Conservation (phyloP, 53 echinoderm and acorn worm genomes). For the Antedon mediterranea region DNA sequence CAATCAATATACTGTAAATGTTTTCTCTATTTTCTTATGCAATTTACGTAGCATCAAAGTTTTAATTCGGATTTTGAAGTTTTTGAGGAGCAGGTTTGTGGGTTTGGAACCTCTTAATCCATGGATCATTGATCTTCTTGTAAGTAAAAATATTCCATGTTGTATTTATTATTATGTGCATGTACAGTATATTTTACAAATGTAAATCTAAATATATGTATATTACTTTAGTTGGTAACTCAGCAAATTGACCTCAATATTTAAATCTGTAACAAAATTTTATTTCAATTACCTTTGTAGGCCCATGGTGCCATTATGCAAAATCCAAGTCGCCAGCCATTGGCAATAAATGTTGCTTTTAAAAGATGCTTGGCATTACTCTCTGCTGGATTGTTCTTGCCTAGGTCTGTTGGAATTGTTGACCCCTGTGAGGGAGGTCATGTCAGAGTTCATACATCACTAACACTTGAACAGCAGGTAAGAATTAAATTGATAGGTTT, state of each 20-base stretch:
- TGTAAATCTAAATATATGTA: no score
- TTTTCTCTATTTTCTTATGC: neutral
- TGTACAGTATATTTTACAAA: no score
- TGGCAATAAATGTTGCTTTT: conserved; percentile 84
- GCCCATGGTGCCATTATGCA: conserved; percentile 91
- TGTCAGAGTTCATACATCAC: conserved; percentile 68
- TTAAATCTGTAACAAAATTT: no score
- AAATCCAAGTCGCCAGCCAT: conserved; percentile 64
- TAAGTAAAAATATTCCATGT: conserved; percentile 18
- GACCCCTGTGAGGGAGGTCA: conserved; percentile 83
- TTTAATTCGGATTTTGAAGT: conserved; percentile 76
- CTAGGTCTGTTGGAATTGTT: conserved; percentile 75
- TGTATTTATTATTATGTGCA: no score
- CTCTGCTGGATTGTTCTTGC: conserved; percentile 87
- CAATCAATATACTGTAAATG: no score
- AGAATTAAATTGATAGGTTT: neutral
- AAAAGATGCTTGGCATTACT: conserved; percentile 74
- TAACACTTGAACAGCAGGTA: conserved; percentile 90
- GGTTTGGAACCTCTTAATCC: conserved; percentile 89
- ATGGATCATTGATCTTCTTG: conserved; percentile 96
- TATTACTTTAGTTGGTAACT: no score
- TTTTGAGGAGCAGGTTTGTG: conserved; percentile 56
- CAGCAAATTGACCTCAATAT: no score
- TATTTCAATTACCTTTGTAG: conserved; percentile 19
- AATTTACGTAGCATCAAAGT: conserved; percentile 70